Conservation (phyloP, 2,888 invertebrate species). For the Nycteola revayana region DNA sequence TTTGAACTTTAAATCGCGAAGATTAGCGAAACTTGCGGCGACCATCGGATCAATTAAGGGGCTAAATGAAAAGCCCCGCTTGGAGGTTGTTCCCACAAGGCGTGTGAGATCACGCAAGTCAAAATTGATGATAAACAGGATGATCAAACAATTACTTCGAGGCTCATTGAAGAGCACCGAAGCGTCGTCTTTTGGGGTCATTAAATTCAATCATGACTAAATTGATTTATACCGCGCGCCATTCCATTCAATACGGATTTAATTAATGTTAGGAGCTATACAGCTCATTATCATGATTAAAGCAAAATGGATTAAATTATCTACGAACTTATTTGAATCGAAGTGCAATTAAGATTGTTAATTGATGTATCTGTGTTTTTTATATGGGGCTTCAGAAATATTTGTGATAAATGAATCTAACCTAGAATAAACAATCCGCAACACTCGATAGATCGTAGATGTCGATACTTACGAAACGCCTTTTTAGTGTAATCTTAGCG, state of each 20-base stretch:
- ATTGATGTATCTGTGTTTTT: too few species aligned
- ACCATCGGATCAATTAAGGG: slow-evolving; percentile 29
- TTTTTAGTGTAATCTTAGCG: slow-evolving; percentile 16
- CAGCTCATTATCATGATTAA: too few species aligned
- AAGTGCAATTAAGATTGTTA: too few species aligned
- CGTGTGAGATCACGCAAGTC: slow-evolving; percentile 27
- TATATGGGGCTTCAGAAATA: too few species aligned
- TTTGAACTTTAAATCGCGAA: slow-evolving; percentile 17
- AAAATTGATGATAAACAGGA: slow-evolving; percentile 13
- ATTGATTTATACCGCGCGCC: slow-evolving; percentile 24
- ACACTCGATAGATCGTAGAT: slow-evolving; percentile 10
- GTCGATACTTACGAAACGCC: slow-evolving; percentile 13
- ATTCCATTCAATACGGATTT: background rate
- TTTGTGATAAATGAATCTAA: too few species aligned
- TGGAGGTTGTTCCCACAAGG: slow-evolving; percentile 8
- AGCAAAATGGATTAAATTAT: too few species aligned
- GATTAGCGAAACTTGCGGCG: slow-evolving; percentile 28
- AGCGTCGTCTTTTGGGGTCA: slow-evolving; percentile 16
- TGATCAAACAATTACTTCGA: slow-evolving; percentile 24
- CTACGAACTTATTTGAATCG: too few species aligned
- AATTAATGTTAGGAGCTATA: too few species aligned
- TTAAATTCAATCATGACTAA: slow-evolving; percentile 17
- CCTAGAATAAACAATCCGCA: too few species aligned
- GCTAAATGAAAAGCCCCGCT: slow-evolving; percentile 21
- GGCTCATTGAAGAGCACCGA: slow-evolving; percentile 14